These are phyloP conservation scores for Archilochus colubris DNA, from an alignment of 2,113 vertebrate genomes.

Conservation along the genomic window DNA sequence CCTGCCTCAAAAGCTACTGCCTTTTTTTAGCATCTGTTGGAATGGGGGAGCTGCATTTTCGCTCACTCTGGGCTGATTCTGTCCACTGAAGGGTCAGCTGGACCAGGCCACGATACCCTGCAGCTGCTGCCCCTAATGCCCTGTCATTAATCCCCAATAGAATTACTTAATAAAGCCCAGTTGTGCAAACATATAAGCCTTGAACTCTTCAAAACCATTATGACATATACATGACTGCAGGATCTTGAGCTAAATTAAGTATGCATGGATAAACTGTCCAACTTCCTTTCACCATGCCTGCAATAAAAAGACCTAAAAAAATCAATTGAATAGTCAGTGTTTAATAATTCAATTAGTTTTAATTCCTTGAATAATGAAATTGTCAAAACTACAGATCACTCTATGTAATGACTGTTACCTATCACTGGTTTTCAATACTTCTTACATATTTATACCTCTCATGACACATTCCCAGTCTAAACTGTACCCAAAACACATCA, in stretches of 20 bases:
- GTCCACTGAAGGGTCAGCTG: neutral
- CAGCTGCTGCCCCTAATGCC: neutral
- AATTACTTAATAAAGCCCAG: neutral
- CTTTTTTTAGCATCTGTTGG: neutral
- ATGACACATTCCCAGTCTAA: neutral
- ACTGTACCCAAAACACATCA: neutral
- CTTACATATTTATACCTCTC: neutral
- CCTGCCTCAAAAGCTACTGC: neutral
- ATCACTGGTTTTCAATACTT: neutral
- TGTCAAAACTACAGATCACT: neutral
- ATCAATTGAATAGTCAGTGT: neutral
- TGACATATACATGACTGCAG: neutral
- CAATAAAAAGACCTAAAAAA: neutral
- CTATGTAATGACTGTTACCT: neutral
- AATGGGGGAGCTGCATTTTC: neutral
- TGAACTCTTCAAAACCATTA: neutral
- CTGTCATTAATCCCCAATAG: neutral
- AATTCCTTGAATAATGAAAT: neutral
- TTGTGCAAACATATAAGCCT: neutral
- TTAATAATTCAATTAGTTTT: neutral
- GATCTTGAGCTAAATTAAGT: neutral
- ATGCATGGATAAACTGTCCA: neutral
- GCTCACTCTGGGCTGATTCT: neutral
- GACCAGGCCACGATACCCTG: neutral
- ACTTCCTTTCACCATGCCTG: neutral